Evolutionary conservation across 2,888 invertebrate genomes (phyloP).

Genomic region (Crematogaster levior): DNA sequence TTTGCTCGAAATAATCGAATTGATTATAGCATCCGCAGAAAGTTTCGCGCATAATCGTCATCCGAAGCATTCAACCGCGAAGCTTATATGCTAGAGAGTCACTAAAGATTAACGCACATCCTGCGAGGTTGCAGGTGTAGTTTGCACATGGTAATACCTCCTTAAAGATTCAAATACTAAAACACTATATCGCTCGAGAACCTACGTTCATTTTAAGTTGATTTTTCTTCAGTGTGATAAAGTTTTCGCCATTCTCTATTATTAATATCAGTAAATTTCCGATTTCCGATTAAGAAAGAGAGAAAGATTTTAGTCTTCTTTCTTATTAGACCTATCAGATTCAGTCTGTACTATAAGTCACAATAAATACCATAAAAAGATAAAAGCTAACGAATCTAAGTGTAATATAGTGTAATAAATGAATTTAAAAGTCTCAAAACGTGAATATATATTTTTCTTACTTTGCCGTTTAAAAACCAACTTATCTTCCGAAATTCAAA

Average conservation of each 20-base stretch:
- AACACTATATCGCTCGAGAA: constrained; percentile 31
- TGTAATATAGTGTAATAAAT: not conserved
- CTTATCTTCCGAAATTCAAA: not conserved
- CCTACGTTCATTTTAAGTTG: not conserved
- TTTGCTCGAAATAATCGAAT: constrained; percentile 8
- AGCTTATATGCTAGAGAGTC: constrained; percentile 50
- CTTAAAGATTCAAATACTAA: constrained; percentile 50
- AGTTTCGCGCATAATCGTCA: not conserved
- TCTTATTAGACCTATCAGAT: not conserved
- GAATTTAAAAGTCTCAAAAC: not conserved
- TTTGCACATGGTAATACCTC: constrained; percentile 29
- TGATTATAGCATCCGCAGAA: not conserved
- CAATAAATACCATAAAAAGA: not conserved
- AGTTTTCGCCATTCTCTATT: not conserved
- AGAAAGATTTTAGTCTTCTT: not conserved
- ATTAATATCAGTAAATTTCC: not conserved
- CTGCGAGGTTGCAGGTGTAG: constrained; percentile 52
- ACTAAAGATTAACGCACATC: constrained; percentile 56
- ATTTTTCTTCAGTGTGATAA: not conserved
- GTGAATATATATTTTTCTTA: not conserved
- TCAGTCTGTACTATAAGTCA: not conserved
- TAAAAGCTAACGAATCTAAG: not conserved
- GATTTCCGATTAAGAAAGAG: not conserved
- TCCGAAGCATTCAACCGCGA: constrained; percentile 54
- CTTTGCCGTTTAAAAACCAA: not conserved